phyloP scores from a whole-genome alignment of 2,113 vertebrate genomes.

The Ia io region DNA sequence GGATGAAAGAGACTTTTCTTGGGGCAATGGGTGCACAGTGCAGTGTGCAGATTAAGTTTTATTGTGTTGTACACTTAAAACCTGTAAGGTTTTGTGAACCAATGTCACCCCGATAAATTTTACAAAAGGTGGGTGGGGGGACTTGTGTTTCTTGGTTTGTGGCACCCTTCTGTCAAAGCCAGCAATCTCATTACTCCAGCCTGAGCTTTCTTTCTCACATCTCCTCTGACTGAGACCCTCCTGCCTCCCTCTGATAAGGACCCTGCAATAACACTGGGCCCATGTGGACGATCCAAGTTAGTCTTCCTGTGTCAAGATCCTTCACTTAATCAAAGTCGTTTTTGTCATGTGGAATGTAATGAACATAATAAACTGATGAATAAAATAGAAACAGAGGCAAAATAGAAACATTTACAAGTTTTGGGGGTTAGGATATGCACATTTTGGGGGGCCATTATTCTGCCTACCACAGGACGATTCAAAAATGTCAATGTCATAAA shows the following conservation, averaged over 20 bases:
- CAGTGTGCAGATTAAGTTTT: no score
- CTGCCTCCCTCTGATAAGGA: background rate
- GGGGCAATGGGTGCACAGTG: no score
- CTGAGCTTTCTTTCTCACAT: background rate
- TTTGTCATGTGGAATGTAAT: background rate
- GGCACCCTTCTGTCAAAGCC: background rate
- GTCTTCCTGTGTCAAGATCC: background rate
- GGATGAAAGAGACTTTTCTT: no score
- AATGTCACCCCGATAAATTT: no score
- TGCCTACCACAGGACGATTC: background rate
- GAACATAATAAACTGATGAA: no score
- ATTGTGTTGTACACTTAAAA: no score
- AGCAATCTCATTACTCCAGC: background rate
- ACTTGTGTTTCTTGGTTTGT: background rate
- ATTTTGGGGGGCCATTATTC: background rate
- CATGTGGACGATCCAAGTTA: background rate
- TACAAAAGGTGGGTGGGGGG: fast-evolving
- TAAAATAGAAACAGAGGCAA: no score
- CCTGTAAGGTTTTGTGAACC: no score
- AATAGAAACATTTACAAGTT: background rate
- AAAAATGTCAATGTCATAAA: background rate
- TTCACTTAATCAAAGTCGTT: background rate
- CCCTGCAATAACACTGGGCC: background rate
- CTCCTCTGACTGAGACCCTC: background rate
- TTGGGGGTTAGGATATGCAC: background rate